phyloP scores from a whole-genome alignment of 2,113 vertebrate species.

The Phodopus roborovskii region DNA sequence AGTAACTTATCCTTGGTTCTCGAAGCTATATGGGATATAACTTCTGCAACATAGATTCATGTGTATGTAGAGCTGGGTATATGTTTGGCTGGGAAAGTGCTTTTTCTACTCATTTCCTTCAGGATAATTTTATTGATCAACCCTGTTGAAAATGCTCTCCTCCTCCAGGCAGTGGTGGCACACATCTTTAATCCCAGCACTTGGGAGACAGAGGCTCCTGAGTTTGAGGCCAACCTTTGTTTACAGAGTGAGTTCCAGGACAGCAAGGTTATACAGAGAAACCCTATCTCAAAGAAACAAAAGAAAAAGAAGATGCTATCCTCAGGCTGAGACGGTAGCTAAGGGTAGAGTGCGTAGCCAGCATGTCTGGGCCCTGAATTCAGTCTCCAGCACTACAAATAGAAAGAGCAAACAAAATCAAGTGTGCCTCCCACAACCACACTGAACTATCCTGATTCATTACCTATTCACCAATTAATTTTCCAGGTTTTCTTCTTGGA shows the following conservation, averaged over 20 bases:
- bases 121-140: not conserved
- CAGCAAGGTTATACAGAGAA: no score
- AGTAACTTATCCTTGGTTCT: conserved; percentile 82
- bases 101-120: not conserved
- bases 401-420: not conserved
- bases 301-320: not conserved
- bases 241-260: no score
- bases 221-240: no score
- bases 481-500: not conserved
- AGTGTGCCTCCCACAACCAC: not conserved
- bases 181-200: no score
- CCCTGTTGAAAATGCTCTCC: not conserved
- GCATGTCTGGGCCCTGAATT: not conserved
- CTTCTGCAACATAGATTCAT: not conserved
- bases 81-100: not conserved
- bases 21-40: not conserved
- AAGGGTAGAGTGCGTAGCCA: not conserved
- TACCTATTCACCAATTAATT: not conserved
- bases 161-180: no score
- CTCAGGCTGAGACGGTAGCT: not conserved
- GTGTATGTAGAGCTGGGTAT: not conserved
- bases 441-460: not conserved
- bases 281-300: no score
- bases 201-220: no score
- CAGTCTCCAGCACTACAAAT: not conserved